phyloP scores from a whole-genome alignment of 1,140 invertebrate genomes.

The Spodoptera frugiperda region DNA sequence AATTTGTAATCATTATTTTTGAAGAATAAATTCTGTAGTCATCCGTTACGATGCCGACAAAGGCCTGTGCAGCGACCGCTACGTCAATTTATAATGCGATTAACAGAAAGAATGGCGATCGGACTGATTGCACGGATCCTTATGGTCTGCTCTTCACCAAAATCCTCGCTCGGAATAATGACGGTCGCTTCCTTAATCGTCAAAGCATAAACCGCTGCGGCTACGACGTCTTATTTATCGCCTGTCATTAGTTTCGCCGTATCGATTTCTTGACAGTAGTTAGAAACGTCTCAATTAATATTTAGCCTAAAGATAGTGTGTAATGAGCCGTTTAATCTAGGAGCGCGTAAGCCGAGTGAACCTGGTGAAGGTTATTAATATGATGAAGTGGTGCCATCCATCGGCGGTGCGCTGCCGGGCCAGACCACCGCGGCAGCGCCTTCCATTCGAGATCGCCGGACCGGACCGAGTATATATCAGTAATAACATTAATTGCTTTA shows the following conservation, averaged over 20 bases:
- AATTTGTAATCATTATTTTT: constrained; percentile 69
- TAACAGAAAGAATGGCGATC: constrained; percentile 79
- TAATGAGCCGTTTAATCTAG: constrained; percentile 80
- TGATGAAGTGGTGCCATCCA: constrained; percentile 75
- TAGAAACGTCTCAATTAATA: constrained; percentile 83
- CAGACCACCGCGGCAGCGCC: constrained; percentile 66
- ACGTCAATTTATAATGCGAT: constrained; percentile 82
- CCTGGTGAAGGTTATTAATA: constrained; percentile 74
- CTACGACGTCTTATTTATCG: constrained; percentile 66
- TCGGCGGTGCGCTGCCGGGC: constrained; percentile 59
- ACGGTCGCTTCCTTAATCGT: constrained; percentile 60
- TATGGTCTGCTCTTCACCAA: constrained; percentile 63
- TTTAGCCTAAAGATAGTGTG: constrained; percentile 80
- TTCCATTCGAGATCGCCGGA: constrained; percentile 54
- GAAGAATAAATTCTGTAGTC: constrained; percentile 65
- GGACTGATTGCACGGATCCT: constrained; percentile 73
- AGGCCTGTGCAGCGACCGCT: constrained; percentile 67
- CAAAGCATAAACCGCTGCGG: constrained; percentile 50
- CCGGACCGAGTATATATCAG: constrained; percentile 60
- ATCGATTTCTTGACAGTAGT: constrained; percentile 71
- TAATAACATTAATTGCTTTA: constrained; percentile 71
- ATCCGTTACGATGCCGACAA: constrained; percentile 74
- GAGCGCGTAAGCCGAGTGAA: constrained; percentile 82
- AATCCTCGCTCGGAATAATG: constrained; percentile 69
- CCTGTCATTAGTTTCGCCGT: constrained; percentile 66